Percentiles rank a stretch among this genome's conserved stretches.
These are phyloP conservation scores for Guaruba guarouba DNA, from an alignment of 2,113 vertebrate genomes.

Conservation along the genomic window DNA sequence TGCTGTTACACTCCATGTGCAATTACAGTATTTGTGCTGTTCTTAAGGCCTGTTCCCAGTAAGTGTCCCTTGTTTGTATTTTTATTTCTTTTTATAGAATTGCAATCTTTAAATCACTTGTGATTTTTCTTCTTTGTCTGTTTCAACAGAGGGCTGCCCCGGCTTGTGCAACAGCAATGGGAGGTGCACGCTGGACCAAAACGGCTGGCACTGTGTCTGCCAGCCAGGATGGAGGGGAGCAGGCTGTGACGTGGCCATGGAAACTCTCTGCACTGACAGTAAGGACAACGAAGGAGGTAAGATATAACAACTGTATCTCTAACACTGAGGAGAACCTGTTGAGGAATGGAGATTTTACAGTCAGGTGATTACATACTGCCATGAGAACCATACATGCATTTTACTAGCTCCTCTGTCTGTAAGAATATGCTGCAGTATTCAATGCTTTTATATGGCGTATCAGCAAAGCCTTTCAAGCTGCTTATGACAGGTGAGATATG, in stretches of 20 bases:
- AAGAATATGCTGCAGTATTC: background rate
- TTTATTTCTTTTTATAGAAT: background rate
- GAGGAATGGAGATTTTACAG: background rate
- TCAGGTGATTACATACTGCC: background rate
- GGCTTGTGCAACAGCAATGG: slow-evolving; percentile 98
- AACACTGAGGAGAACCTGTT: background rate
- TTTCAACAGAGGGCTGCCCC: slow-evolving; percentile 92
- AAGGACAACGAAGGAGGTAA: slow-evolving; percentile 99
- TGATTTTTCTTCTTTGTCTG: slow-evolving; percentile 66
- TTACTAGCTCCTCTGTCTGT: background rate
- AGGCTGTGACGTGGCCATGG: slow-evolving; percentile 95
- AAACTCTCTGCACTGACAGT: slow-evolving; percentile 93
- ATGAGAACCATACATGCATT: background rate
- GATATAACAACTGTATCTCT: background rate
- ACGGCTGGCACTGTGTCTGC: slow-evolving; percentile 97
- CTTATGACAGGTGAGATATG: background rate
- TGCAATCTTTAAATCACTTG: slow-evolving; percentile 51
- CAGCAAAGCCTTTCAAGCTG: background rate
- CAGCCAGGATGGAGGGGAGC: slow-evolving; percentile 98
- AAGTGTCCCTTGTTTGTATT: slow-evolving; percentile 80
- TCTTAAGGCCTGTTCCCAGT: slow-evolving; percentile 86
- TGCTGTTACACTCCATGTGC: slow-evolving; percentile 90
- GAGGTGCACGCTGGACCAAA: slow-evolving; percentile 94
- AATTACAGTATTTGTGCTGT: slow-evolving; percentile 92
- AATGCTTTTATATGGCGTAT: background rate